These are phyloP conservation scores for Drosophila mimica DNA, from an alignment of 2,888 invertebrate species.

Conservation along the genomic window DNA sequence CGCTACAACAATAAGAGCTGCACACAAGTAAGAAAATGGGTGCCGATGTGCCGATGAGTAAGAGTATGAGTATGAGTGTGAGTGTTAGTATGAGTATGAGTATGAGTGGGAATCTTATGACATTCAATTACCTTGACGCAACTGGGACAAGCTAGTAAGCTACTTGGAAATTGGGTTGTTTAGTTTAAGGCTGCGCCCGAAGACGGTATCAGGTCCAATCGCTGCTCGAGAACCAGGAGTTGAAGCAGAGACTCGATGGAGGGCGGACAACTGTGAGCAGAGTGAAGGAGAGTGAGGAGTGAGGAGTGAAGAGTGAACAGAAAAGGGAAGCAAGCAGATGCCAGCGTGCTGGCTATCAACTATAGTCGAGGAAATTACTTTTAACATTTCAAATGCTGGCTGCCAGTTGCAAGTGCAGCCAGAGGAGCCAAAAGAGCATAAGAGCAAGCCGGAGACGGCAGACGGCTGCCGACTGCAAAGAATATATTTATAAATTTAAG, in stretches of 20 bases:
- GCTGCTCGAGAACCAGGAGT: not conserved
- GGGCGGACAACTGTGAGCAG: not conserved
- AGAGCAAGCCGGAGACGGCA: constrained; percentile 33
- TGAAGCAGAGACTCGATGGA: not conserved
- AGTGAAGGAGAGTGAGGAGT: not conserved
- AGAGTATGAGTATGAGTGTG: not conserved
- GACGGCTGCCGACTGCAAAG: constrained; percentile 49
- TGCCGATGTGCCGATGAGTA: too few relatives aligned
- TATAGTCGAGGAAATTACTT: constrained; percentile 78
- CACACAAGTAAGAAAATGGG: not conserved
- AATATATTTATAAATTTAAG: constrained; percentile 67
- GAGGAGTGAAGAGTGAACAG: too few relatives aligned
- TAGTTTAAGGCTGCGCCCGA: constrained; percentile 56
- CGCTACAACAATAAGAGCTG: constrained; percentile 1
- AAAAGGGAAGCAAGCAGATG: constrained; percentile 17
- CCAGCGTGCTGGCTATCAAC: constrained; percentile 65
- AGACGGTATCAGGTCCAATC: not conserved
- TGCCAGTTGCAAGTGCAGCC: constrained; percentile 20
- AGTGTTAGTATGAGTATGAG: not conserved
- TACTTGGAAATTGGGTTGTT: constrained; percentile 70
- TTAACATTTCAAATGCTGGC: constrained; percentile 75
- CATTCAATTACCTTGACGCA: constrained; percentile 58
- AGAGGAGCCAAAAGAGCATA: not conserved
- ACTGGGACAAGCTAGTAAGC: constrained; percentile 61
- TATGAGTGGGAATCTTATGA: constrained; percentile 9